phyloP scores from a whole-genome alignment of 2,888 invertebrate species.

The Syritta pipiens region DNA sequence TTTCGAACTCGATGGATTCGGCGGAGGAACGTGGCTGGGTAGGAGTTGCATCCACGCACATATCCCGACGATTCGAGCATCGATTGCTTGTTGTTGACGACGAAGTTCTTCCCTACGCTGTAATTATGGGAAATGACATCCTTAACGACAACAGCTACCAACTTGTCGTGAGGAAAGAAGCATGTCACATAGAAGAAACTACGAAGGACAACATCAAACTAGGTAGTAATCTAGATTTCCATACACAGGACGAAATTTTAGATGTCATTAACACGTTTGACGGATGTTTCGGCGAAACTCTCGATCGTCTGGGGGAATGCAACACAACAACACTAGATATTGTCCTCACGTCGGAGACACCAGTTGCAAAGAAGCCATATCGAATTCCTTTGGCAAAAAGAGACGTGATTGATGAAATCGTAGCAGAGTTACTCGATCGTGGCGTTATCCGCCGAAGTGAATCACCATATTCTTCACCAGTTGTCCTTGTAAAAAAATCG shows the following conservation, averaged over 20 bases:
- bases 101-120: not conserved
- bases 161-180: not conserved
- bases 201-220: no score
- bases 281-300: no score
- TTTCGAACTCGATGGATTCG: not conserved
- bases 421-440: no score
- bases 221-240: no score
- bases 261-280: no score
- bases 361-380: no score
- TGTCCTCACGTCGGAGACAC: no score
- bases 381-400: no score
- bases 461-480: not conserved
- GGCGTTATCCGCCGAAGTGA: not conserved
- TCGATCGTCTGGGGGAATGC: no score
- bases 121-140: not conserved
- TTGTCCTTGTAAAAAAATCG: not conserved
- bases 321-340: no score
- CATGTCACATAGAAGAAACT: not conserved
- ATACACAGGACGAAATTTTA: no score
- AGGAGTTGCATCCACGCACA: not conserved
- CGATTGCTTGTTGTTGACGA: not conserved
- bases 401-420: no score
- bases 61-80: not conserved
- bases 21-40: not conserved
- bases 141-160: not conserved